These are phyloP conservation scores for Callospermophilus lateralis DNA, from an alignment of 2,113 vertebrate genomes.

Conservation along the genomic window DNA sequence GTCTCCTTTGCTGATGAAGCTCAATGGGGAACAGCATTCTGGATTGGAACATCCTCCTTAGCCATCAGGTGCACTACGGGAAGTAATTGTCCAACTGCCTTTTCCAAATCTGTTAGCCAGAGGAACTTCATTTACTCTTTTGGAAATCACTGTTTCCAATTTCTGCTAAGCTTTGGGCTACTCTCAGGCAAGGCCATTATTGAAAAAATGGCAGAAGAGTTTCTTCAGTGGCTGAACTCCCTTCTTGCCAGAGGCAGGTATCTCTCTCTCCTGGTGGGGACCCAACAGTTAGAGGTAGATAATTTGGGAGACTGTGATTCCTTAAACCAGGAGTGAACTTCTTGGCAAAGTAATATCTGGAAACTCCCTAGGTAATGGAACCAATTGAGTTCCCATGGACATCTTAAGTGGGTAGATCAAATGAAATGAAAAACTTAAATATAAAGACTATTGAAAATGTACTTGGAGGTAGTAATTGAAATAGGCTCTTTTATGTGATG, in stretches of 20 bases:
- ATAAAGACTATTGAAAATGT: slow-evolving; percentile 21
- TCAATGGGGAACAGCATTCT: not conserved
- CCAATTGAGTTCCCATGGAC: not conserved
- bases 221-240: not conserved
- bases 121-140: slow-evolving; percentile 1
- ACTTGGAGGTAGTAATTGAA: slow-evolving; percentile 47
- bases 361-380: slow-evolving; percentile 1
- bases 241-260: not conserved
- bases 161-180: not conserved
- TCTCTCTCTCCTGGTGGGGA: not conserved
- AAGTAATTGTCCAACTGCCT: not conserved
- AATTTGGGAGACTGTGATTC: not conserved
- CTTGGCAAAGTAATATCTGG: not conserved
- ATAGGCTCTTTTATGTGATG: not conserved
- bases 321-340: not conserved
- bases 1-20: not conserved
- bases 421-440: slow-evolving; percentile 51
- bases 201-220: slow-evolving; percentile 31
- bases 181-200: not conserved
- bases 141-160: slow-evolving; percentile 8
- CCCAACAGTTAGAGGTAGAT: not conserved
- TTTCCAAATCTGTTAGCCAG: not conserved
- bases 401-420: slow-evolving; percentile 49
- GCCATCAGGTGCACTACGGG: not conserved
- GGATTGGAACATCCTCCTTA: not conserved